These are phyloP conservation scores for Neotoxoptera formosana DNA, from an alignment of 1,140 invertebrate species.

Conservation along the genomic window DNA sequence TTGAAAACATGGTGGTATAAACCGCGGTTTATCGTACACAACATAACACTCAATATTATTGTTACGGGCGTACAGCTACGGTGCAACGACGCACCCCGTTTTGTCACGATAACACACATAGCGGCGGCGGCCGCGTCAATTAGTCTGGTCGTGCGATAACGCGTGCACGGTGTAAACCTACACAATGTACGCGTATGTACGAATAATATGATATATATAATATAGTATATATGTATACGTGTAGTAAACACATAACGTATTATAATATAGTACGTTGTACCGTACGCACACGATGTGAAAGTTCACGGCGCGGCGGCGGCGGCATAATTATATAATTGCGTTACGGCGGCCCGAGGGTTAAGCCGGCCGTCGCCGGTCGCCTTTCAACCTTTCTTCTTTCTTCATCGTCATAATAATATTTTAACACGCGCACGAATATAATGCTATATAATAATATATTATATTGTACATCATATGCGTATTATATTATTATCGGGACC, in stretches of 20 bases:
- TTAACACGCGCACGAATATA: not conserved
- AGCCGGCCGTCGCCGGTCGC: not conserved
- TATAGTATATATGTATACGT: too few relatives aligned
- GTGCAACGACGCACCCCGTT: not conserved
- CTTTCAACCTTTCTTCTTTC: slow-evolving; percentile 56
- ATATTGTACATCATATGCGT: not conserved
- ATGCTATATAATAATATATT: not conserved
- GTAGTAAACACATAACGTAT: not conserved
- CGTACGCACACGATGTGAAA: slow-evolving; percentile 34
- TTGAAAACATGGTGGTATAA: not conserved
- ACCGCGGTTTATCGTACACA: not conserved
- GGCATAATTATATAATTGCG: slow-evolving; percentile 28
- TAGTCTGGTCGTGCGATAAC: not conserved
- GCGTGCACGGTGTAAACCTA: not conserved
- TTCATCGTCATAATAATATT: not conserved
- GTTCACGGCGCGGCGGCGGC: slow-evolving; percentile 41
- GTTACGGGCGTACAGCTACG: not conserved
- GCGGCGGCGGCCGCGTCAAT: not conserved
- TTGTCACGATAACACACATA: not conserved
- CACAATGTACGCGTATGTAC: not conserved
- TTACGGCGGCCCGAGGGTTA: slow-evolving; percentile 38
- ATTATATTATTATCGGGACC: not conserved
- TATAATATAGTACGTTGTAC: not conserved
- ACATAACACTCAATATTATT: not conserved
- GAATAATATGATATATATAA: not conserved